Evolutionary conservation across 2,113 vertebrate genomes (phyloP), one percentile per base, ranked within the genome.

Genomic region (Aix galericulata): DNA sequence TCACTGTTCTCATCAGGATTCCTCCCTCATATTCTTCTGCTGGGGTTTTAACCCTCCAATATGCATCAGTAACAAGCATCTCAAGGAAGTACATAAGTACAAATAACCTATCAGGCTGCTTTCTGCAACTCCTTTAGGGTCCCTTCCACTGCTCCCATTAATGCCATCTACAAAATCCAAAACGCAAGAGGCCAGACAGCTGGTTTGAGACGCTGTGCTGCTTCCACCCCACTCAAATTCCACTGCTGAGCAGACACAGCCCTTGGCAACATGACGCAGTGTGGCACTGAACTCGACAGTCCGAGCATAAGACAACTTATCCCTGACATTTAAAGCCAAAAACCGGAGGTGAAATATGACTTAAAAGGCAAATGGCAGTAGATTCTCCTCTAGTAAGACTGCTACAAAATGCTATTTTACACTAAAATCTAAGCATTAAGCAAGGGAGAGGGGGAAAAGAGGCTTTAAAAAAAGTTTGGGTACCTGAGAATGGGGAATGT

Each of bases 1-100:
- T 92, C 95, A 89, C 94, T 94, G 88, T 73, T 91, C 88, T 91
- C 95, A 85, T 86, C 86, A 86, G 68, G 63, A 95, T 96, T 96
- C 96, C 94, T 96, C 94, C 94, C 78, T 68, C 96, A 90, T 23
- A 91, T 55, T 87, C 82, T 26, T 67, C 53, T 55, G 46, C 93
- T 60, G 0, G 27, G 69, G 52, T 72, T 93, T 95, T 96, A 95
- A 93, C 96, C 85, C 86, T 79, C 64, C 44, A 74, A 31, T 23
- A 42, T 2, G 31, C 89, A 73, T 23, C 75, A 67, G 8, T 29
- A 82, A 92, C 16, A 59, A 64, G 36, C 68, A 93, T 32, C 52
- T 76, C 58, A 27, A 67, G n/a, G 44, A 67, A 75, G 27, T 3
- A 64, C 40, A 52, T 5, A 56, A 67, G 55, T 60, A 34, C 32